Evolutionary conservation across 2,797 vertebrate species (phyloP).

Genomic region (Malacoraja senta): DNA sequence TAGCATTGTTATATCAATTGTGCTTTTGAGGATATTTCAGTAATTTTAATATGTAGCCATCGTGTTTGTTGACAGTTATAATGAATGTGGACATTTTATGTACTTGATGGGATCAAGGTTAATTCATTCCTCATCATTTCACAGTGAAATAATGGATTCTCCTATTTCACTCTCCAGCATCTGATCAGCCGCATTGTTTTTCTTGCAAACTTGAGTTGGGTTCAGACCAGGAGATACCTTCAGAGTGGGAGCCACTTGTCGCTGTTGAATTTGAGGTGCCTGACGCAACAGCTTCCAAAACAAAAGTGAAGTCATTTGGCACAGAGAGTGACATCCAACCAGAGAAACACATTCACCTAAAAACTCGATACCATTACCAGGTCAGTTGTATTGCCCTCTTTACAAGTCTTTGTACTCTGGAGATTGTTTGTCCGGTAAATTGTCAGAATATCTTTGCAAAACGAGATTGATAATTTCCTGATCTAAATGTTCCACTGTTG

Average conservation of each 20-base stretch:
- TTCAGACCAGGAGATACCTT: conserved; percentile 90
- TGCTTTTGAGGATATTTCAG: not conserved
- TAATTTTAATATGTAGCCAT: not conserved
- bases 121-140: not conserved
- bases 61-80: not conserved
- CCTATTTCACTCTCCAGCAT: conserved; percentile 56
- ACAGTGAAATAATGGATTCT: not conserved
- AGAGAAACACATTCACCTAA: conserved; percentile 76
- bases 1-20: not conserved
- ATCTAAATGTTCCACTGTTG: too few relatives aligned
- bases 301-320: conserved; percentile 78
- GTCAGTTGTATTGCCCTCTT: conserved; percentile 51
- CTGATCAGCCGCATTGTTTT: conserved; percentile 85
- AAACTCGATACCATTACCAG: conserved; percentile 82
- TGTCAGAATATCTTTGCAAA: not conserved
- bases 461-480: not conserved
- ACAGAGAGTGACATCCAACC: conserved; percentile 82
- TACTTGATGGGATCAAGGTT: not conserved
- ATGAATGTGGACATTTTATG: not conserved
- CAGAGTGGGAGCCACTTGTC: conserved; percentile 83
- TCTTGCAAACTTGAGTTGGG: conserved; percentile 90
- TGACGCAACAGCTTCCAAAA: conserved; percentile 71
- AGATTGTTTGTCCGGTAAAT: not conserved
- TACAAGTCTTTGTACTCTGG: not conserved
- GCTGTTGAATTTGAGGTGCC: conserved; percentile 80